These are phyloP conservation scores for Euwallacea similis DNA, from an alignment of 1,140 invertebrate genomes.

Conservation along the genomic window DNA sequence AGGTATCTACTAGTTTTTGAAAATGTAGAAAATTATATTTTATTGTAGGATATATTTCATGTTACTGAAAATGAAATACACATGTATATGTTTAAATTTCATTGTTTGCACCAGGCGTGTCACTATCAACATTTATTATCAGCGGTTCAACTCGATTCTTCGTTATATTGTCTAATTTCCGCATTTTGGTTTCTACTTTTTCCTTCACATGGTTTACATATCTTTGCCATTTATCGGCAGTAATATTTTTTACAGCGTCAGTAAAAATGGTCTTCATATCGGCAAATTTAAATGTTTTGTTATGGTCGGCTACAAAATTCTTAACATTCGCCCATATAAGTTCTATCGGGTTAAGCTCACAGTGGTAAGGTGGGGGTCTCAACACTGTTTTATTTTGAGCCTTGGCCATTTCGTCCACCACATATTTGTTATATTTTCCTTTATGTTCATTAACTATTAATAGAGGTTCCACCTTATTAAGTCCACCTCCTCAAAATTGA, in stretches of 20 bases:
- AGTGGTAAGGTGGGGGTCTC: constrained; percentile 38
- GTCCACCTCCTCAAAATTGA: constrained; percentile 36
- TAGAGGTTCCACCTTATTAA: constrained; percentile 40
- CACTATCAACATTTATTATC: background rate
- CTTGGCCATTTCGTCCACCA: constrained; percentile 41
- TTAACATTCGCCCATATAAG: constrained; percentile 30
- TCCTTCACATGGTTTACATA: background rate
- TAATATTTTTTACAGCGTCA: background rate
- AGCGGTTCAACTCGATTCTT: background rate
- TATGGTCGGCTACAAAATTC: too few relatives aligned
- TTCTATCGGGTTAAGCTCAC: constrained; percentile 46
- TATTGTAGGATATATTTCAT: too few relatives aligned
- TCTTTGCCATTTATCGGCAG: background rate
- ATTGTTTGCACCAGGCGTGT: background rate
- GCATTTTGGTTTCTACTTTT: background rate
- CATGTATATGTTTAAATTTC: background rate
- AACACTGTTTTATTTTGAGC: constrained; percentile 36
- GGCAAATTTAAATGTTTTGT: too few relatives aligned
- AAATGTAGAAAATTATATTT: too few relatives aligned
- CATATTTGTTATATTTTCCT: constrained; percentile 38
- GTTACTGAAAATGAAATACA: background rate
- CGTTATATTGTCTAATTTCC: constrained; percentile 1
- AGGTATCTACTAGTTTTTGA: too few relatives aligned
- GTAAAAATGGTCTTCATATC: constrained; percentile 21
- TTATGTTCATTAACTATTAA: constrained; percentile 36